Conservation (phyloP, 1,140 invertebrate species). For the Thaumetopoea pityocampa region DNA sequence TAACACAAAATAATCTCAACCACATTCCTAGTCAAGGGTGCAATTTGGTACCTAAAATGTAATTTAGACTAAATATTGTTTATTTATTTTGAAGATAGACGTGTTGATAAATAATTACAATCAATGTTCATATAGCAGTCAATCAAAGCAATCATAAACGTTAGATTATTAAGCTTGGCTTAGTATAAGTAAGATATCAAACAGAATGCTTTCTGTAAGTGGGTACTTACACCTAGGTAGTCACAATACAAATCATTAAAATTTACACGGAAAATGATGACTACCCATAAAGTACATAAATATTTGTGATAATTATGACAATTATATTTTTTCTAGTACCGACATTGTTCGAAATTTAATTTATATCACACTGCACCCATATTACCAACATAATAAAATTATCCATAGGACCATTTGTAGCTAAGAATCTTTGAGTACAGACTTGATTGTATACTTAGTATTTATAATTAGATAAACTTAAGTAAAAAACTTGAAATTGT, state of each 20-base stretch:
- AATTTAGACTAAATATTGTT: slow-evolving; percentile 45
- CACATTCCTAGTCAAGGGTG: slow-evolving; percentile 47
- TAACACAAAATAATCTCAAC: slow-evolving; percentile 49
- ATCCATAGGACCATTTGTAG: slow-evolving; percentile 34
- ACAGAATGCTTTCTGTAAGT: slow-evolving; percentile 23
- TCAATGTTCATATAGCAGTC: slow-evolving; percentile 38
- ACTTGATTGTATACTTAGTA: slow-evolving; percentile 12
- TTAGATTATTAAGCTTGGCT: slow-evolving; percentile 18
- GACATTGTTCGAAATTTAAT: slow-evolving; percentile 10
- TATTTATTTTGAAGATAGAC: slow-evolving; percentile 45
- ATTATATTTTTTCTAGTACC: slow-evolving; percentile 11
- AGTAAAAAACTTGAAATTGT: slow-evolving; percentile 18
- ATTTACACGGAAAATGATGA: no score
- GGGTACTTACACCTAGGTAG: no score
- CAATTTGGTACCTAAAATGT: slow-evolving; percentile 42
- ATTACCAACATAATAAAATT: slow-evolving; percentile 29
- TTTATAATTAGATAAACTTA: slow-evolving; percentile 20
- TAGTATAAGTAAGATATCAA: slow-evolving; percentile 27
- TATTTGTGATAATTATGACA: slow-evolving; percentile 19
- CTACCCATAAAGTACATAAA: no score
- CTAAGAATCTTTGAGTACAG: slow-evolving; percentile 18
- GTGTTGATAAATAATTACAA: slow-evolving; percentile 42
- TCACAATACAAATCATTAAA: no score
- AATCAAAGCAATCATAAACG: slow-evolving; percentile 26
- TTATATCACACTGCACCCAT: slow-evolving; percentile 60